These are phyloP conservation scores for Scaptomyza caliginosa DNA, from an alignment of 2,888 invertebrate genomes.

Conservation along the genomic window DNA sequence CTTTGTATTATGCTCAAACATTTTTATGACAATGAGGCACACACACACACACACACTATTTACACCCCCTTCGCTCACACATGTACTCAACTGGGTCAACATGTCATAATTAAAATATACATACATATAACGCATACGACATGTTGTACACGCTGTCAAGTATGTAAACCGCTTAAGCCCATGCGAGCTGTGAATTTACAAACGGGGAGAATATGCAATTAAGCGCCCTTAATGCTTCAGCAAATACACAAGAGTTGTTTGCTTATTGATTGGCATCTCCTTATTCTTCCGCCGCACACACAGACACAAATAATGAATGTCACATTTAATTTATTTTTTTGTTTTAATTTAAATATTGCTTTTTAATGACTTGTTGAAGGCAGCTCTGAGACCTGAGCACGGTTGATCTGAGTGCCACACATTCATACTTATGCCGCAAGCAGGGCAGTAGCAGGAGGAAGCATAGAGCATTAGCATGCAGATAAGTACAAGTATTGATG, in stretches of 20 bases:
- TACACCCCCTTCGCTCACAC: background rate
- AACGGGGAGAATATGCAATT: slow-evolving; percentile 39
- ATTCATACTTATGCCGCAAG: slow-evolving; percentile 17
- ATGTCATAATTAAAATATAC: slow-evolving; percentile 62
- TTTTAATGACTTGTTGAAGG: slow-evolving; percentile 9
- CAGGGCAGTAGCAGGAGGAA: background rate
- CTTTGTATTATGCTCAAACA: slow-evolving; percentile 21
- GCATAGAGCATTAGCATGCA: slow-evolving; percentile 25
- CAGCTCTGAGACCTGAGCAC: slow-evolving; percentile 1
- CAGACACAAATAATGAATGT: background rate
- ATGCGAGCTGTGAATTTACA: slow-evolving; percentile 33
- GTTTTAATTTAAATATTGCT: background rate
- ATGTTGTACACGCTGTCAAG: slow-evolving; percentile 53
- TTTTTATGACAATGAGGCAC: slow-evolving; percentile 22
- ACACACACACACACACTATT: slow-evolving; percentile 1
- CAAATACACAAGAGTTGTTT: slow-evolving; percentile 24
- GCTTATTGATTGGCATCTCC: slow-evolving; percentile 37
- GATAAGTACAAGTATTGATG: slow-evolving; percentile 47
- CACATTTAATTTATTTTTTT: background rate
- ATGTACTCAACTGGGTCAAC: slow-evolving; percentile 22
- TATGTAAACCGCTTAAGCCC: slow-evolving; percentile 65
- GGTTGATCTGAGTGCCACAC: slow-evolving; percentile 5
- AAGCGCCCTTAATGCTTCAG: slow-evolving; percentile 40
- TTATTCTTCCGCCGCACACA: background rate
- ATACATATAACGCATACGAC: slow-evolving; percentile 45